phyloP scores from a whole-genome alignment of 2,888 invertebrate species.

The Epistrophella euchroma region DNA sequence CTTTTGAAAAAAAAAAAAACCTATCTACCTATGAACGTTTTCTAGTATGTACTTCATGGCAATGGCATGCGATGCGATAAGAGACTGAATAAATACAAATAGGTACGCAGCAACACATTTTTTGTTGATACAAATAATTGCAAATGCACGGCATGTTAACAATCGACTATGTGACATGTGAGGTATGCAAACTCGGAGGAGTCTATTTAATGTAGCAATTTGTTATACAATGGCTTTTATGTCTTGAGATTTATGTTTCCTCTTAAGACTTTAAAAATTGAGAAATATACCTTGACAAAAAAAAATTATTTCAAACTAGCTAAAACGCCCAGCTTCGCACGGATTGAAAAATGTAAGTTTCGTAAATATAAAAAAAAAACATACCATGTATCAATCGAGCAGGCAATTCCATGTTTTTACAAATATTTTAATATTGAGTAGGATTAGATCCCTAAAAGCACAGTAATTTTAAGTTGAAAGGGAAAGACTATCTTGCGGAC shows the following conservation, averaged over 20 bases:
- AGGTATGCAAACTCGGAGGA: conserved; percentile 12
- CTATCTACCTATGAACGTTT: conserved; percentile 14
- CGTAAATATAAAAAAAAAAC: too few species aligned
- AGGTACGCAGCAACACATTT: conserved; percentile 48
- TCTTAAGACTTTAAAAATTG: conserved; percentile 3
- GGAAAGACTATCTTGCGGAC: too few species aligned
- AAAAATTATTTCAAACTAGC: background rate
- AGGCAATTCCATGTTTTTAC: too few species aligned
- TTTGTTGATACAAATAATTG: conserved; percentile 40
- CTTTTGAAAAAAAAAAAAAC: conserved; percentile 5
- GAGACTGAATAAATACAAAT: conserved; percentile 48
- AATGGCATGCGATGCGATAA: conserved; percentile 35
- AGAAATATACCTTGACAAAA: background rate
- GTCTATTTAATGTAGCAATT: conserved; percentile 33
- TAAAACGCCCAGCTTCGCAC: too few species aligned
- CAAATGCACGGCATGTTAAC: conserved; percentile 25
- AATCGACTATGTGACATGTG: conserved; percentile 30
- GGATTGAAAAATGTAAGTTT: too few species aligned
- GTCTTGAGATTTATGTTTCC: background rate
- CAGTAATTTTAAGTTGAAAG: too few species aligned
- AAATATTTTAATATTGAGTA: too few species aligned
- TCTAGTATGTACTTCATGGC: conserved; percentile 40
- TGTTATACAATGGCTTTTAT: conserved; percentile 3
- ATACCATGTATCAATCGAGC: too few species aligned
- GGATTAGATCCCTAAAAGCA: too few species aligned